A percentile compares a stretch with the other conserved stretches of the same genome.
Conservation (phyloP, 2,113 vertebrate genomes). For the Agelaius phoeniceus region DNA sequence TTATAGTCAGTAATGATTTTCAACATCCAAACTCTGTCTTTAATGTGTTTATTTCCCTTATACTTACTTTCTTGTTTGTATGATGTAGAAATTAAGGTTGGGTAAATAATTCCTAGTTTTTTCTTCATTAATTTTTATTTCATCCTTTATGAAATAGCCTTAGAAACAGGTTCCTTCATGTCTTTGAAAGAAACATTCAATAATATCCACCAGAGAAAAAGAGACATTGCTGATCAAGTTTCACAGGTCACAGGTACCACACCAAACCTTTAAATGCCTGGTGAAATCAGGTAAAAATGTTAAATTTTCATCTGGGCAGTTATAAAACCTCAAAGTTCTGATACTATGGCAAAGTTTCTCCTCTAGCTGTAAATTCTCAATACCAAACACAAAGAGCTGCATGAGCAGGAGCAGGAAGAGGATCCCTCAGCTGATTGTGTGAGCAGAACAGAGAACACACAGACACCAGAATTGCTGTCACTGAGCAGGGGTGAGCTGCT, state of each 20-base stretch:
- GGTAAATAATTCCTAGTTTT: background rate
- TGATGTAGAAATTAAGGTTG: background rate
- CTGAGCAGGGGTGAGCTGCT: background rate
- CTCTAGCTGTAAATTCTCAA: background rate
- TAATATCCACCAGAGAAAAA: background rate
- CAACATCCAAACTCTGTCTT: background rate
- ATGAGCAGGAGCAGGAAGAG: background rate
- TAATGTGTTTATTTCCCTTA: background rate
- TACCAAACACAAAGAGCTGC: background rate
- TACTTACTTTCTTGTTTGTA: background rate
- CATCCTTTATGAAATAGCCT: background rate
- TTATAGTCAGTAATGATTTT: background rate
- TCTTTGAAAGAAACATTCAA: background rate
- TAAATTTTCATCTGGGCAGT: background rate
- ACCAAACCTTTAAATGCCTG: background rate
- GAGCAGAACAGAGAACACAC: background rate
- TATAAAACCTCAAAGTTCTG: background rate
- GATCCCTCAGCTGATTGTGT: background rate
- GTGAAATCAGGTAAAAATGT: background rate
- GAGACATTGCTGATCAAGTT: background rate
- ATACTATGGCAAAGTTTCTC: background rate
- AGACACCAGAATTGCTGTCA: background rate
- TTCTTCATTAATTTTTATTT: background rate
- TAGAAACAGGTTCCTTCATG: background rate
- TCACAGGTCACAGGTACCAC: background rate